Conservation (phyloP, 2,797 vertebrate genomes). For the Rhabdophis nuchalis region DNA sequence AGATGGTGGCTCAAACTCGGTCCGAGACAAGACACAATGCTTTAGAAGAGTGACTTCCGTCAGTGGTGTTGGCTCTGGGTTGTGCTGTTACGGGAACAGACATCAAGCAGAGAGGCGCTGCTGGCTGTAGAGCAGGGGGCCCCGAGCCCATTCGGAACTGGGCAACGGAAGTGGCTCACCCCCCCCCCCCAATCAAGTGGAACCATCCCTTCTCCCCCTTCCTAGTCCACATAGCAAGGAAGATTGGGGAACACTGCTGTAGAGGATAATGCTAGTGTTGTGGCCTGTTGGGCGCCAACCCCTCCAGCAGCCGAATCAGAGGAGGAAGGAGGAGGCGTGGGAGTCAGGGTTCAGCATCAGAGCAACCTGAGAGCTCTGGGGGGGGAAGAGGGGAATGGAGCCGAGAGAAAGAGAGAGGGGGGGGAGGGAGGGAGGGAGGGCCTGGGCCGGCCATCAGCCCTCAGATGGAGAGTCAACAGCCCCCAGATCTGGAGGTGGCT, state of each 20-base stretch:
- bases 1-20: background rate
- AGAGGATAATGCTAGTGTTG: background rate
- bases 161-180: background rate
- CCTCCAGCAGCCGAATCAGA: too few species aligned
- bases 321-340: too few species aligned
- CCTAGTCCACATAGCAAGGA: background rate
- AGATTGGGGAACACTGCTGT: background rate
- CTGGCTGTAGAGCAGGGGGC: background rate
- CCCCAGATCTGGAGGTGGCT: too few species aligned
- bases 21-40: background rate
- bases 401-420: too few species aligned
- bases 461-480: too few species aligned
- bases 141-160: background rate
- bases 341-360: too few species aligned
- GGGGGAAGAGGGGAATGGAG: too few species aligned
- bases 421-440: too few species aligned
- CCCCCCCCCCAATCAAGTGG: fast-evolving
- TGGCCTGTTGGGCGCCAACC: too few species aligned
- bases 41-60: background rate
- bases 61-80: background rate
- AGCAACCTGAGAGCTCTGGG: too few species aligned
- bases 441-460: too few species aligned
- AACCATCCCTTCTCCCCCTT: background rate
- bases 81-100: background rate
- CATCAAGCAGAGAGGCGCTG: background rate